Base-by-base conservation (phyloP, 1,140 invertebrate genomes). In the Rhizoglyphus robini region DNA sequence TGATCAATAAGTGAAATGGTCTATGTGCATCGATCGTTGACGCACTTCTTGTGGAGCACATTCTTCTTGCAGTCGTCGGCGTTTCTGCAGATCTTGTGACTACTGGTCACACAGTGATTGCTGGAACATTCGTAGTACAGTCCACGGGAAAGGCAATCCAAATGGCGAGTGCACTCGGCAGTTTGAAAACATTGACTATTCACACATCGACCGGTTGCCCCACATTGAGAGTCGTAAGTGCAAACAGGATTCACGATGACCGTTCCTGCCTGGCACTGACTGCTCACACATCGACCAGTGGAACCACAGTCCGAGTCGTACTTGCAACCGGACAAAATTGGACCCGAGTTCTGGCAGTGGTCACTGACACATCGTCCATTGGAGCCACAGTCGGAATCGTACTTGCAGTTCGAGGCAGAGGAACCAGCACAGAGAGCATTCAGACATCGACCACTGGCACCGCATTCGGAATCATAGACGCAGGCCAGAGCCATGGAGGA, bases 51-150 rank as follows among this genome's bases (percentile, higher is more conserved):
- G 57, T 66, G 4, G n/a, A 65, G 3, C 8, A 66, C 15, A 15
- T 66, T 66, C 2, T 66, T 31, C 15, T 65, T 67, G 34, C 65
- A 65, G n/a, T 65, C 65, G 32, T 67, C 65, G 29, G 65, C 34
- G 30, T 2, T 38, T 67, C 29, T 61, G 29, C 65, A 65, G 18
- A 65, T 65, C 25, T 59, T 49, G n/a, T 49, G n/a, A 5, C 4
- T 5, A 23, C 30, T 31, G 23, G 57, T 4, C 4, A 64, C 4
- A 63, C 34, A 63, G 5, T 64, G 20, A 11, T 4, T 4, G 51
- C 4, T 59, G 5, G 38, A 11, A 60, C 61, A 63, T 34, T 63
- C 61, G 25, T 8, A 63, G 38, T 63, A 63, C 4, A 63, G 60
- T 4, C 61, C 61, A 30, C 23, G 18, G 20, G 4, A 8, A 20